phyloP scores from a whole-genome alignment of 2,113 vertebrate species.

The Perca flavescens region DNA sequence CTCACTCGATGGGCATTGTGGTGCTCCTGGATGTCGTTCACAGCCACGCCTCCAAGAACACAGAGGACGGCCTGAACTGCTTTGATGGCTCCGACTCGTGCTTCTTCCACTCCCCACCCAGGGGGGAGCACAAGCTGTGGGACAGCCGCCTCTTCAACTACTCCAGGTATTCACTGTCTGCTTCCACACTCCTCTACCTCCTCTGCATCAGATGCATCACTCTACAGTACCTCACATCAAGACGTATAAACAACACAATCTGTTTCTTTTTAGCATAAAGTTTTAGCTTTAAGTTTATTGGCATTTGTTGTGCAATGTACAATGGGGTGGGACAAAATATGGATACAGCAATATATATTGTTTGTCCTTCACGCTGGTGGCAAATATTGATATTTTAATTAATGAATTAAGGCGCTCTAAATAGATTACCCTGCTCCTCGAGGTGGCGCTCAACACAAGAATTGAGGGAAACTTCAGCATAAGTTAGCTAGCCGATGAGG shows the following conservation, averaged over 20 bases:
- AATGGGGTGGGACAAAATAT: too few relatives aligned
- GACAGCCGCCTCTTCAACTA: constrained; percentile 96
- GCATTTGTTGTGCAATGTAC: constrained; percentile 9
- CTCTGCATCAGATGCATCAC: not conserved
- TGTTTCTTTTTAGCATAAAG: constrained; percentile 13
- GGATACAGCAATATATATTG: too few relatives aligned
- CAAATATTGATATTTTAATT: too few relatives aligned
- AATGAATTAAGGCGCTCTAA: too few relatives aligned
- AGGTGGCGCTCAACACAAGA: too few relatives aligned
- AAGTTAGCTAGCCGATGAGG: too few relatives aligned
- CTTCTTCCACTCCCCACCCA: constrained; percentile 92
- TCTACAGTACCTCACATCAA: not conserved
- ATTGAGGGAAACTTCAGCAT: too few relatives aligned
- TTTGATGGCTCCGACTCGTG: constrained; percentile 96
- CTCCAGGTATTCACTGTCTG: constrained; percentile 85
- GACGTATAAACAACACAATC: not conserved
- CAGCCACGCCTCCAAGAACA: constrained; percentile 97
- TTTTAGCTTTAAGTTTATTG: not conserved
- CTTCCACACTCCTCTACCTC: not conserved
- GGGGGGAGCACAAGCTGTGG: constrained; percentile 93
- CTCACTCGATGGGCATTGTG: constrained; percentile 93
- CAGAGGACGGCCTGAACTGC: constrained; percentile 93
- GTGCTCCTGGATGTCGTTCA: constrained; percentile 97
- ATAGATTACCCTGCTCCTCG: too few relatives aligned
- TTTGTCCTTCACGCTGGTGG: too few relatives aligned